Base-by-base conservation (phyloP, 1,140 invertebrate genomes). In the Pentalonia nigronervosa region DNA sequence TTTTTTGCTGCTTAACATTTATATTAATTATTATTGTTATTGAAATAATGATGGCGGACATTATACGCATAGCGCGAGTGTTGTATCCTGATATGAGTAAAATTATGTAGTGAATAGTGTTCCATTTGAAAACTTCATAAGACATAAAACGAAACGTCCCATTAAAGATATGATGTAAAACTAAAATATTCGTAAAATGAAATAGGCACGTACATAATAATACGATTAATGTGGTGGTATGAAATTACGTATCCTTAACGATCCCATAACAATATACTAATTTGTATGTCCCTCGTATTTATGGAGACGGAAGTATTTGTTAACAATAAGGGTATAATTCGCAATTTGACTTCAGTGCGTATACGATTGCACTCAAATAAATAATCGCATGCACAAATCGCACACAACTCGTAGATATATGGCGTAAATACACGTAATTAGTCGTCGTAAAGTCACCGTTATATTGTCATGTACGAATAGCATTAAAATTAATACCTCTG, bases 391-490 rank as follows among this genome's bases (percentile, higher is more conserved):
- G 9, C 34, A 41, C 34, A 41, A 84, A 11, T 84, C 14, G 83
- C 23, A 84, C 21, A 84, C 21, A 14, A 36, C 20, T 41, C 36
- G 34, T 83, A 20, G 34, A 34, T 36, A 83, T 83, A 83, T 6
- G 36, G 20, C 14, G 20, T 83, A 41, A 83, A 83, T 83, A 41
- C 20, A n/a, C 8, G 14, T 76, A 76, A 76, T 76, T 76, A 76
- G 60, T n/a, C 60, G n/a, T 76, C 60, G n/a, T 76, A n/a, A 76
- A 76, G 60, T 76, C 30, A n/a, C 60, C 60, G 60, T 67, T 83
- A 83, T 36, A 41, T 41, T 83, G 21, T 83, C 20, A 41, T 83
- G 21, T 83, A 83, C 81, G 8, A 86, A 45, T 45, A 23, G 21
- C 41, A 86, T 86, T 86, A 86, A 86, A 86, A 41, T 41, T 45